Evolutionary conservation across 1,140 invertebrate genomes (phyloP), one percentile per base, ranked within the genome.

Genomic region (Steinernema feltiae): DNA sequence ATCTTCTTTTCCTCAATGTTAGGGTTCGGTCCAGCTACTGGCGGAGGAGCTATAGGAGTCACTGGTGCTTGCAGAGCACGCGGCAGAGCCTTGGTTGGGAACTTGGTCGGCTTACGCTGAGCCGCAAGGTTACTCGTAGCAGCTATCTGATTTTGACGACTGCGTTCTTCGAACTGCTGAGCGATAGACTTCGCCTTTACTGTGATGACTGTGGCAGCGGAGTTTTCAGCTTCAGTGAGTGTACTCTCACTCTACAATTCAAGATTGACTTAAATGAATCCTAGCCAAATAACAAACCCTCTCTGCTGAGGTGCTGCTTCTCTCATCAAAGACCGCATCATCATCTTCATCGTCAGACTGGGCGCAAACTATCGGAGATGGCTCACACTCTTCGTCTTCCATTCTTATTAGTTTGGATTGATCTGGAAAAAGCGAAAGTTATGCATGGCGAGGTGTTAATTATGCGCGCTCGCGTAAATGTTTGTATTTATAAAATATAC

Each of bases 101-200:
- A 63, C 53, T 63, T 63, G 2, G 53, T 63, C 12, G 53, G 53
- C 53, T 63, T 80, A 15, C 41, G 76, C 76, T 79, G 73, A 18
- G 74, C 75, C 12, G 78, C 74, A 32, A 72, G 72, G 30, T 76
- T 72, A 46, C 76, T 73, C 3, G 76, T 76, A 18, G 77, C 63
- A 48, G 73, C 69, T 1, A 72, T 71, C 24, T 63, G 73, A 30
- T 1, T 71, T 7, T 27, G 15, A 27, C 53, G n/a, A n/a, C n/a
- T n/a, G n/a, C n/a, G 53, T 27, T 63, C 53, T 27, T 63, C 53
- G 53, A 17, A 63, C 53, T 63, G 53, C 53, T 63, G 53, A 27
- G 24, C 53, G 53, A 63, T 63, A 3, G 53, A 63, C 24, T 63
- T 63, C 3, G 53, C 53, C 53, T 63, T 63, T 21, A n/a, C n/a